Evolutionary conservation across 2,888 invertebrate species (phyloP), one percentile per base, ranked within the genome.

Genomic region (Coremacera marginata): DNA sequence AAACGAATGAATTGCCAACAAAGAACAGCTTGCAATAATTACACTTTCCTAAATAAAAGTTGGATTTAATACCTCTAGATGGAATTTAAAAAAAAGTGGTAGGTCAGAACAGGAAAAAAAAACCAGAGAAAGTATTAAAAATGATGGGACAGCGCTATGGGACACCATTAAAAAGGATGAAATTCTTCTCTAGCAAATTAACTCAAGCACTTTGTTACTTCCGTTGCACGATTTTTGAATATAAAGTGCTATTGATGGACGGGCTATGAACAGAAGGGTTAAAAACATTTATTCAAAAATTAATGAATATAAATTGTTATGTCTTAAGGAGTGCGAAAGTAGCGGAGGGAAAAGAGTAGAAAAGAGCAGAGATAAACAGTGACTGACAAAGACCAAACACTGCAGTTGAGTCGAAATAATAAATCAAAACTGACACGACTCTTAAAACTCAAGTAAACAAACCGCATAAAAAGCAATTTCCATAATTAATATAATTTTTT

Each of bases 221-320:
- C 72, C 72, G 72, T 49, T 62, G 62, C 72, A 27, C 22, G 49
- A 16, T 22, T 62, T 60, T 65, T 31, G 37, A 37, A 37, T 49
- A 49, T 49, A 51, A 68, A 49, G 51, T 25, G 49, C 49, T 22
- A 49, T 49, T 51, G 68, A 68, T 27, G 25, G n/a, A 19, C 44
- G 27, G 49, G n/a, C 51, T 9, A 52, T 19, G 19, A 25, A 14
- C 60, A 75, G 70, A 78, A 79, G 79, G 81, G 81, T 81, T 78
- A 77, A 79, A 31, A 77, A 49, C 74, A 71, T 44, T 81, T 78
- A 80, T 78, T 78, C 27, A 82, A 84, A 86, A 86, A 87, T 86
- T 87, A 86, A 86, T 86, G 87, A 86, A 86, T 86, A 86, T 87
- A 85, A 87, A 86, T 86, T 85, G 85, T 84, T 85, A 84, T 85